Conservation (phyloP, 2,113 vertebrate genomes). For the Pseudopodoces humilis region DNA sequence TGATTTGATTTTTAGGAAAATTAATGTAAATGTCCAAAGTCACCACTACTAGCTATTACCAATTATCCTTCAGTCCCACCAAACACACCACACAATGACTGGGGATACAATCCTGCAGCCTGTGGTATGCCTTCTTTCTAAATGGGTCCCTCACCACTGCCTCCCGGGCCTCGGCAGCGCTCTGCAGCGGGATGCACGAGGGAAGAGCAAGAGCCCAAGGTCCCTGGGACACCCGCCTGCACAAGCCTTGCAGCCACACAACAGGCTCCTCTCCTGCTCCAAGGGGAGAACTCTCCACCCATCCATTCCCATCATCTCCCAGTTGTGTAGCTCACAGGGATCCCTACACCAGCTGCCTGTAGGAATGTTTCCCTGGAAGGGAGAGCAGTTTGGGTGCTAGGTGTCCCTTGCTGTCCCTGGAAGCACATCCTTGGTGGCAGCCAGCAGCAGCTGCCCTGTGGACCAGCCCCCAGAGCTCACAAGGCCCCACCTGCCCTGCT, state of each 20-base stretch:
- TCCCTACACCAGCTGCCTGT: not conserved
- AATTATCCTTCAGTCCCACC: not conserved
- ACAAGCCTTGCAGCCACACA: not conserved
- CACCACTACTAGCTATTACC: not conserved
- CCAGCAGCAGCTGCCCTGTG: not conserved
- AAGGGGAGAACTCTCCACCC: not conserved
- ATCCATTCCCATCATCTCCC: not conserved
- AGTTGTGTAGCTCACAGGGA: not conserved
- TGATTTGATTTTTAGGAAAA: not conserved
- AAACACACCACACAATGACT: not conserved
- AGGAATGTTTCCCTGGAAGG: not conserved
- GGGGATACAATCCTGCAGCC: not conserved
- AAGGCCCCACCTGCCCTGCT: not conserved
- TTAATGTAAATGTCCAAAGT: not conserved
- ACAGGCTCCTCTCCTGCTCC: not conserved
- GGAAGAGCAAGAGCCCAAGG: not conserved
- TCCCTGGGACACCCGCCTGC: accelerated
- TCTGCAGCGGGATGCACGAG: accelerated
- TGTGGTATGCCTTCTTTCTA: accelerated
- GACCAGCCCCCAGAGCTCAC: not conserved
- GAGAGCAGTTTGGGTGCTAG: not conserved
- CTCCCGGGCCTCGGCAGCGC: not conserved
- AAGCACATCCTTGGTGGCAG: not conserved
- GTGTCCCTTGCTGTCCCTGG: not conserved
- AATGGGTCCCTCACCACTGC: accelerated